Evolutionary conservation across 2,797 vertebrate genomes (phyloP).

Genomic region (Mormyrus hasselquistii): DNA sequence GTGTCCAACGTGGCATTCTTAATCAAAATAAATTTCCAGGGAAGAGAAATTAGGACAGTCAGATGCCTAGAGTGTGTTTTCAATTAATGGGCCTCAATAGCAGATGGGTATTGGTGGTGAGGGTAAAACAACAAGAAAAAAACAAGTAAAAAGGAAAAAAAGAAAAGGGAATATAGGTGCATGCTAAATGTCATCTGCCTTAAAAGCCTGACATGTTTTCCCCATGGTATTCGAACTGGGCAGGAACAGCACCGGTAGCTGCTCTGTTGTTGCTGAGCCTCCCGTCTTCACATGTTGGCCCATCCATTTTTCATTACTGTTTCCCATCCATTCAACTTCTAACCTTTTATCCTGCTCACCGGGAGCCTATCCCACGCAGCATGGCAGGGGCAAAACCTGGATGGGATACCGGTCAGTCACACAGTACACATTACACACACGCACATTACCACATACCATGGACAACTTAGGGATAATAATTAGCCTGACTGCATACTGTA

Average conservation of each 20-base stretch:
- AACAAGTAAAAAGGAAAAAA: slow-evolving; percentile 28
- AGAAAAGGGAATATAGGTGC: slow-evolving; percentile 18
- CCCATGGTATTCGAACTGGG: neutral
- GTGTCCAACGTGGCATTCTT: slow-evolving; percentile 26
- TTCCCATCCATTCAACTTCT: neutral
- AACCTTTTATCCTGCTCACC: neutral
- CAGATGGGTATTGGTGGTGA: slow-evolving; percentile 30
- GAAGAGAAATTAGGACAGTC: slow-evolving; percentile 24
- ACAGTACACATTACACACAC: neutral
- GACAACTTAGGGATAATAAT: neutral
- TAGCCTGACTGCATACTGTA: neutral
- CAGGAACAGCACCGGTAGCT: slow-evolving; percentile 19
- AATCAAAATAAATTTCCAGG: slow-evolving; percentile 38
- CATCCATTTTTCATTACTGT: slow-evolving; percentile 19
- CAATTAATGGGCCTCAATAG: slow-evolving; percentile 37
- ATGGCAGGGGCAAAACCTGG: neutral
- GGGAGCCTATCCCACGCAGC: neutral
- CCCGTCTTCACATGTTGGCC: neutral
- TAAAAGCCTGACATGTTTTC: neutral
- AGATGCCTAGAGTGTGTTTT: slow-evolving; percentile 40
- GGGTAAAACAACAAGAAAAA: slow-evolving; percentile 1
- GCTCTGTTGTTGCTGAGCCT: slow-evolving; percentile 29
- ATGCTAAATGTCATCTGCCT: slow-evolving; percentile 12
- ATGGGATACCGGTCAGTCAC: neutral
- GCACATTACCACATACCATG: neutral